A percentile compares a stretch with the other conserved stretches of the same genome.
Evolutionary conservation across 2,113 vertebrate genomes (phyloP).

Genomic region (Rynchops niger): DNA sequence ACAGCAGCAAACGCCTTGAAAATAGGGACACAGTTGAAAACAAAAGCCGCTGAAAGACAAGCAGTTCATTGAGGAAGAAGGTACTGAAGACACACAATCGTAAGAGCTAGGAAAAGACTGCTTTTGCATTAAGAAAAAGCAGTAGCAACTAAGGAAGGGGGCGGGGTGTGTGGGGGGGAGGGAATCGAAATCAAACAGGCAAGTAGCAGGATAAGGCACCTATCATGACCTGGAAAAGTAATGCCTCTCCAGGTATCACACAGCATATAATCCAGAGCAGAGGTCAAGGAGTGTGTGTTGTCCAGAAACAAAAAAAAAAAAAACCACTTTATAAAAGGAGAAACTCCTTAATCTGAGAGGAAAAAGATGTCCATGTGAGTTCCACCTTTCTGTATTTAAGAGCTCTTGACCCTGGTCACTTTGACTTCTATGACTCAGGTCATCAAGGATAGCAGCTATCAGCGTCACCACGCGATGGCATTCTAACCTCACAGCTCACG

Average conservation of each 20-base stretch:
- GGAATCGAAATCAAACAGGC: neutral
- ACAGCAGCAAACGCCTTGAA: neutral
- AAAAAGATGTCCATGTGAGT: fast-evolving
- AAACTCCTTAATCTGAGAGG: neutral
- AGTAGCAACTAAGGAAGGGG: neutral
- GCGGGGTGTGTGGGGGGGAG: fast-evolving
- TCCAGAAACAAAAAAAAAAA: neutral
- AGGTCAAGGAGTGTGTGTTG: neutral
- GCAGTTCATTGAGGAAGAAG: neutral
- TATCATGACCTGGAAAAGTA: neutral
- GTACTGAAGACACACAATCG: neutral
- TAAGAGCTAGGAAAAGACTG: neutral
- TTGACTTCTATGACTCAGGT: neutral
- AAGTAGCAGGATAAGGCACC: neutral
- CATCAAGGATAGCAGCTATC: neutral
- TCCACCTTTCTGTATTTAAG: neutral
- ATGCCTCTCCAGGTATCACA: neutral
- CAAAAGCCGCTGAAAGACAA: neutral
- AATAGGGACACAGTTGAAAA: neutral
- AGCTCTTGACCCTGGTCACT: neutral
- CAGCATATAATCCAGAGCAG: neutral
- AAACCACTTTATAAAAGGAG: neutral
- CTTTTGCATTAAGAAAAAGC: neutral
- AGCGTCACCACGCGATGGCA: fast-evolving
- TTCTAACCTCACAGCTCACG: neutral